Evolutionary conservation across 2,113 vertebrate species (phyloP).

Genomic region (Himantopus leucocephalus): DNA sequence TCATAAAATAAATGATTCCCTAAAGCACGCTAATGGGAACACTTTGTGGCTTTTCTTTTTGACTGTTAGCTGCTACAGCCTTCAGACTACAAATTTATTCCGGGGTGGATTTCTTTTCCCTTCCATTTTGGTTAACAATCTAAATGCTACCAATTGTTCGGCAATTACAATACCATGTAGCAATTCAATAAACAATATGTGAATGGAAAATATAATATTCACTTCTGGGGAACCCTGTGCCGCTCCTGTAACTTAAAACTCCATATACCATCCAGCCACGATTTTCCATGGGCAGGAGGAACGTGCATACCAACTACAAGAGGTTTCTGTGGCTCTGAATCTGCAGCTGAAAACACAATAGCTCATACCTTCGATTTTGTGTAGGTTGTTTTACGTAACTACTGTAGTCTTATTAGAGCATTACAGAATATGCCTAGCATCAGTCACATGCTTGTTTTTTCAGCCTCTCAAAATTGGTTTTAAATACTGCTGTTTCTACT

Average conservation of each 20-base stretch:
- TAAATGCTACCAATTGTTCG: background rate
- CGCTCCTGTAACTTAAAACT: background rate
- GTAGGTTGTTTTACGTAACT: background rate
- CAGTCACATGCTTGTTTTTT: background rate
- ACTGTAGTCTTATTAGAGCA: background rate
- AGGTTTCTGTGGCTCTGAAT: background rate
- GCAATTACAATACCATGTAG: background rate
- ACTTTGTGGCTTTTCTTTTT: background rate
- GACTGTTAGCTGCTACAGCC: background rate
- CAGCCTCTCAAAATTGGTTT: background rate
- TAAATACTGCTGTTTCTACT: background rate
- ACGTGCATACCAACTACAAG: background rate
- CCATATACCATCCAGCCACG: background rate
- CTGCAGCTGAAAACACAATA: background rate
- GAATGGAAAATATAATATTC: background rate
- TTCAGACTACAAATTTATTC: background rate
- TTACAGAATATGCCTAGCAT: background rate
- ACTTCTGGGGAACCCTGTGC: background rate
- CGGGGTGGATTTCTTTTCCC: background rate
- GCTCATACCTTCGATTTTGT: background rate
- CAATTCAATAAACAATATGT: background rate
- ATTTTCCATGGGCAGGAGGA: background rate
- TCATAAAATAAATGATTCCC: background rate
- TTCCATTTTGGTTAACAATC: background rate
- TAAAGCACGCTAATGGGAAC: background rate